A percentile compares a stretch with the other conserved stretches of the same genome.
These are phyloP conservation scores for Thelaira solivaga DNA, from an alignment of 2,888 invertebrate genomes.

Conservation along the genomic window DNA sequence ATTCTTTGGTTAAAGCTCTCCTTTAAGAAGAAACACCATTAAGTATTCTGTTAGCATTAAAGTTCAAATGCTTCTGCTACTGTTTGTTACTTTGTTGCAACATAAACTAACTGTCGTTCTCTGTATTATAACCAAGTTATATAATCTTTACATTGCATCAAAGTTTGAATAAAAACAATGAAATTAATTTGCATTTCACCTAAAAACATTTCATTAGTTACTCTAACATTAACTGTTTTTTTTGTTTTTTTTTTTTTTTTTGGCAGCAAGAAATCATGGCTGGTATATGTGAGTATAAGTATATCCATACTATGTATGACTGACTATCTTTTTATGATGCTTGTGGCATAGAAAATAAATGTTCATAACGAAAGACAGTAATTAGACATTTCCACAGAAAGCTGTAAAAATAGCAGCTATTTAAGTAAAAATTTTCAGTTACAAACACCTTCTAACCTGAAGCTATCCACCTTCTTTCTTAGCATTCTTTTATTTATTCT, in stretches of 20 bases:
- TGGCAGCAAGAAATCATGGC: too few species aligned
- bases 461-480: background rate
- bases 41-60: background rate
- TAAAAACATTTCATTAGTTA: background rate
- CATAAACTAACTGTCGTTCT: too few species aligned
- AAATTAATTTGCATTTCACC: conserved; percentile 37
- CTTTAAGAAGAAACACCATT: too few species aligned
- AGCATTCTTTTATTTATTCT: background rate
- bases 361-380: conserved; percentile 13
- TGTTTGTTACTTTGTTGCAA: too few species aligned
- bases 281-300: background rate
- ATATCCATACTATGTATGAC: too few species aligned
- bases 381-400: conserved; percentile 20
- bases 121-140: background rate
- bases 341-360: too few species aligned
- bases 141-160: background rate
- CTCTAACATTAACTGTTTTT: conserved; percentile 18
- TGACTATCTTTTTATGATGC: too few species aligned
- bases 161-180: conserved; percentile 36
- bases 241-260: conserved; percentile 13
- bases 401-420: background rate
- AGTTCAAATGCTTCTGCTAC: too few species aligned
- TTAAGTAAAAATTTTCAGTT: conserved; percentile 15
- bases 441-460: conserved; percentile 13
- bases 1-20: too few species aligned